These are phyloP conservation scores for Fissipunctia ypsillon DNA, from an alignment of 2,888 invertebrate species.

Conservation along the genomic window DNA sequence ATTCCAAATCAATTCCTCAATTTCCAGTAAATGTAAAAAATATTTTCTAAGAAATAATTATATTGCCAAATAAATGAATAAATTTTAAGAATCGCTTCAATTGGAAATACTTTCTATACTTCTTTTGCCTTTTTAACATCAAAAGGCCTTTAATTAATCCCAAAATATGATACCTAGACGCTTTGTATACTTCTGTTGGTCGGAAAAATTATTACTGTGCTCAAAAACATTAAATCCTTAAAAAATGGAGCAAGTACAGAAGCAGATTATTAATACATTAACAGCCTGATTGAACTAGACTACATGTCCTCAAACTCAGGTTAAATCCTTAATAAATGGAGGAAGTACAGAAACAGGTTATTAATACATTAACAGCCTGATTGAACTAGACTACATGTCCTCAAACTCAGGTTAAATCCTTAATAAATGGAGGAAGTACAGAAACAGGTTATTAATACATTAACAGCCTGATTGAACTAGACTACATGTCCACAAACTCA, in stretches of 20 bases:
- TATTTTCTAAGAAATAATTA: constrained; percentile 2
- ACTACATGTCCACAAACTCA: constrained; percentile 24
- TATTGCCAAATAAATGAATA: not conserved
- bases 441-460: not conserved
- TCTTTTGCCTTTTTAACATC: constrained; percentile 4
- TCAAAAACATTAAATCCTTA: not conserved
- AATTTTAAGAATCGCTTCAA: not conserved
- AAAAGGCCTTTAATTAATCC: not conserved
- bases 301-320: constrained; percentile 26
- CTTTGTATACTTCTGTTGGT: constrained; percentile 3
- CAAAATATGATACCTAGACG: not conserved
- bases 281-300: constrained; percentile 27
- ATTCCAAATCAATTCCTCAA: too few species aligned
- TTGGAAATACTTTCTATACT: constrained; percentile 9
- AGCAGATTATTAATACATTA: not conserved
- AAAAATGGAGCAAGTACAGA: not conserved
- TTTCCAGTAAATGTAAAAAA: not conserved
- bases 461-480: constrained; percentile 32
- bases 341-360: not conserved
- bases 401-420: not conserved
- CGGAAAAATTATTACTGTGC: not conserved
- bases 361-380: constrained; percentile 10
- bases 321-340: not conserved
- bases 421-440: not conserved
- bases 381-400: constrained; percentile 30